Base-by-base conservation (phyloP, 2,113 vertebrate genomes). In the Carollia perspicillata region DNA sequence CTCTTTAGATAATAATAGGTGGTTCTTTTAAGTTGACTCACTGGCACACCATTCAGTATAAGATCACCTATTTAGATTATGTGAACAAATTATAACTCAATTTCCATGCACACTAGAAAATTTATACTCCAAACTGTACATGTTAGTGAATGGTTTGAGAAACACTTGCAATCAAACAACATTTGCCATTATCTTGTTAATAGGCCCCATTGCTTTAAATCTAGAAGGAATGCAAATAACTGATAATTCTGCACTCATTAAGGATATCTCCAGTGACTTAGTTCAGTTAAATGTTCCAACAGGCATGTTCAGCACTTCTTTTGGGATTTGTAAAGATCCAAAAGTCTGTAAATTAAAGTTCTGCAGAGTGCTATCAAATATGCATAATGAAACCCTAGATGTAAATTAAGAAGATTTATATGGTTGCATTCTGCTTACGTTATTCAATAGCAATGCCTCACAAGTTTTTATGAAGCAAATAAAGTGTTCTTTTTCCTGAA, bases 361-460 rank as follows among this genome's bases (percentile, higher is more conserved):
- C 98, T 98, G 95, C 94, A 96, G 98, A 98, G 98, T 98, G 97
- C 98, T 97, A 98, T 98, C 98, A 98, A 98, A 98, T 98, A 98
- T 98, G 98, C 98, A 98, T 99, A 99, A 98, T 98, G 98, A 98
- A 98, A 72, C 98, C 98, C 98, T 97, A 84, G 98, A 98, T 98
- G 98, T 98, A 99, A 98, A 99, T 99, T 98, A 98, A 98, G 97
- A 98, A 98, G 98, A 99, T 98, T 98, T 98, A 98, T 98, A 94
- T 58, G 95, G 71, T 65, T 28, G 95, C 95, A 98, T 98, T 98
- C 98, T 98, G 97, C 98, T 98, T 98, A 98, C 44, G 40, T 98
- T 99, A 98, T 97, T 98, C 98, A 98, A 96, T 98, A 97, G 97
- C 95, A 98, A 98, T 97, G 98, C 98, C 98, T 98, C 98, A 98